Conservation (phyloP, 2,888 invertebrate species). For the Mesopsocus fuscifrons region DNA sequence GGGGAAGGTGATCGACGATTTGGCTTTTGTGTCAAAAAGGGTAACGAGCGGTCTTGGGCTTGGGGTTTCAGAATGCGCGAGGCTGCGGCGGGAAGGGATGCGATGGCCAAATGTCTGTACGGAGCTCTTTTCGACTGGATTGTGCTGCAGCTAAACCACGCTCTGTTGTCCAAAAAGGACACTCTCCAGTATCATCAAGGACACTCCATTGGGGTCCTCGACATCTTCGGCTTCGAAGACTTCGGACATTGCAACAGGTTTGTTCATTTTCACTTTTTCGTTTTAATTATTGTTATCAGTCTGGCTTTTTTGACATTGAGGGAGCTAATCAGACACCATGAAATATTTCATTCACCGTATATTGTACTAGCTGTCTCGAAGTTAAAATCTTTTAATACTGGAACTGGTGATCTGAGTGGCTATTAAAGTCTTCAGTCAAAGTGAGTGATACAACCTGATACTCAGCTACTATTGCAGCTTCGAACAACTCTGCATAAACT, state of each 20-base stretch:
- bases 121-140: slow-evolving; percentile 96
- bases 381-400: too few species aligned
- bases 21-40: too few species aligned
- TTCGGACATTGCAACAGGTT: slow-evolving; percentile 58
- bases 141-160: slow-evolving; percentile 88
- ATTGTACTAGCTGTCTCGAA: too few species aligned
- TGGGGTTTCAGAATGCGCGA: slow-evolving; percentile 39
- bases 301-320: too few species aligned
- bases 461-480: too few species aligned
- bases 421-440: too few species aligned
- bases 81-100: slow-evolving; percentile 81
- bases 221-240: slow-evolving; percentile 95
- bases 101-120: slow-evolving; percentile 92
- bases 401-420: too few species aligned
- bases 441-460: too few species aligned
- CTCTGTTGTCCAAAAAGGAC: slow-evolving; percentile 78
- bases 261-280: slow-evolving; percentile 11
- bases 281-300: too few species aligned
- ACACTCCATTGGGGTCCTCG: slow-evolving; percentile 85
- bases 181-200: slow-evolving; percentile 71
- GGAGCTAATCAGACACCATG: too few species aligned
- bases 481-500: slow-evolving; percentile 94
- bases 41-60: too few species aligned
- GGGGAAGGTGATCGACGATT: too few species aligned
- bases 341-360: background rate